A percentile compares a stretch with the other conserved stretches of the same genome.
Conservation (phyloP, 2,797 vertebrate species). For the Acipenser oxyrinchus region DNA sequence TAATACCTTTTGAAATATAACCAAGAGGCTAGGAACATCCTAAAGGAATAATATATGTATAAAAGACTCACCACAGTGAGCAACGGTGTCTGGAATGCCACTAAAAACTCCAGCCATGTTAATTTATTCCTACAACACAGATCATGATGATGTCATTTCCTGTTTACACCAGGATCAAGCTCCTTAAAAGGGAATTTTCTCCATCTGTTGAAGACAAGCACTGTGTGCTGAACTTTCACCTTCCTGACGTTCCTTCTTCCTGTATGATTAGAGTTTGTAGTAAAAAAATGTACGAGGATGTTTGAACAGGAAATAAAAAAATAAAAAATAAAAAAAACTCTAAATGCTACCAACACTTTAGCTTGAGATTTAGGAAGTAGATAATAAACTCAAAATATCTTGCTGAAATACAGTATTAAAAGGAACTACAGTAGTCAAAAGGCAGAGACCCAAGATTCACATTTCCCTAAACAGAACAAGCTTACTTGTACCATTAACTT, state of each 20-base stretch:
- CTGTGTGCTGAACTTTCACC: not conserved
- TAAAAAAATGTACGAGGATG: conserved; percentile 32
- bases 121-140: conserved; percentile 27
- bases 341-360: too few species aligned
- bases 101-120: conserved; percentile 31
- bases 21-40: too few species aligned
- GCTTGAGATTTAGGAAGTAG: too few species aligned
- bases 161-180: conserved; percentile 51
- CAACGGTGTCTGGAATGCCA: conserved; percentile 39
- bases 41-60: not conserved
- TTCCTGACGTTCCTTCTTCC: not conserved
- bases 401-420: not conserved
- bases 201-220: conserved; percentile 30
- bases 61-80: conserved; percentile 15
- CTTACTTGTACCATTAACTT: too few species aligned
- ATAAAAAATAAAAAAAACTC: not conserved
- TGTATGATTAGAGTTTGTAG: conserved; percentile 30
- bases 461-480: too few species aligned
- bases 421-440: not conserved
- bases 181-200: conserved; percentile 70
- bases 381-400: too few species aligned
- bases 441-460: too few species aligned
- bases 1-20: too few species aligned
- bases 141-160: conserved; percentile 57
- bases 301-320: conserved; percentile 24